Evolutionary conservation across 1,140 invertebrate genomes (phyloP).

Genomic region (Ladona fulva): DNA sequence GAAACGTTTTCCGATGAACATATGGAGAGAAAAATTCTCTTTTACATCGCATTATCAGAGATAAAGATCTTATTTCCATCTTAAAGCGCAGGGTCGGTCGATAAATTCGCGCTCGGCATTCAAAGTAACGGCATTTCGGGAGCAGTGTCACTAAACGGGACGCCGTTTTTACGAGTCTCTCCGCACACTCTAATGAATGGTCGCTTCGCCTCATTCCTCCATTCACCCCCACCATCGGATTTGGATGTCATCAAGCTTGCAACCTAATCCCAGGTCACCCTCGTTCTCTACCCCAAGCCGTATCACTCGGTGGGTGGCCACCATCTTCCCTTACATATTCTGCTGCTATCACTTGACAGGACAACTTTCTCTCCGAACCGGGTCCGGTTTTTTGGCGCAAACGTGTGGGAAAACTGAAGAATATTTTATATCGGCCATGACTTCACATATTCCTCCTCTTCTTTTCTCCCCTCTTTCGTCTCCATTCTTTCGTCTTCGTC

Average conservation of each 20-base stretch:
- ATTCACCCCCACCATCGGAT: not conserved
- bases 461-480: no score
- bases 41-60: no score
- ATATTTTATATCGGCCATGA: not conserved
- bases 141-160: no score
- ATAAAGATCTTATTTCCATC: no score
- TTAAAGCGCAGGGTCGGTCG: no score
- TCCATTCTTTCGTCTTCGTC: no score
- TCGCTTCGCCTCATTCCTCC: not conserved
- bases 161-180: no score
- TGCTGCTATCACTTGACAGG: not conserved
- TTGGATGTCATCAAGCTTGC: not conserved
- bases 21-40: no score
- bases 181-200: not conserved
- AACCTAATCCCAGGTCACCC: not conserved
- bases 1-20: no score
- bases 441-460: no score
- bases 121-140: no score
- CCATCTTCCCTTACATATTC: not conserved
- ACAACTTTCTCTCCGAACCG: not conserved
- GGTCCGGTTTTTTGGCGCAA: not conserved
- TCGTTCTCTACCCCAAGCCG: not conserved
- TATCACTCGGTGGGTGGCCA: slow-evolving; percentile 6
- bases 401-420: not conserved
- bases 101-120: no score